Conservation (phyloP, 2,113 vertebrate species). For the Globicephala melas region DNA sequence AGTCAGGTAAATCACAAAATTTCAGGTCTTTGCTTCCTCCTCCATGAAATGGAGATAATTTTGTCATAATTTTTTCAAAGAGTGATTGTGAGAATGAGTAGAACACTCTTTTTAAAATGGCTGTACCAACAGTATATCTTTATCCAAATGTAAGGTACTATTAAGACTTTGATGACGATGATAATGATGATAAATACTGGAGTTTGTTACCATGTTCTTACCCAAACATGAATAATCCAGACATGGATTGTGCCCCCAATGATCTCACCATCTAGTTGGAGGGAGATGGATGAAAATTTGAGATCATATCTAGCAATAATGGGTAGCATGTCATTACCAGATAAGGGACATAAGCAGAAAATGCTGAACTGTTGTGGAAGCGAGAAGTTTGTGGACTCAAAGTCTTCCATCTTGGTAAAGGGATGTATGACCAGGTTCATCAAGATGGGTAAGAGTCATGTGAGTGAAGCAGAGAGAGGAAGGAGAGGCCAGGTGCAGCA, state of each 20-base stretch:
- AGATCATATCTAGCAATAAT: neutral
- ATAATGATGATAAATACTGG: neutral
- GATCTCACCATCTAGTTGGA: neutral
- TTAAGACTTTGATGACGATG: neutral
- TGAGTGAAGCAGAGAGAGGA: neutral
- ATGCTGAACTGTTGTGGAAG: neutral
- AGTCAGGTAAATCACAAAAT: neutral
- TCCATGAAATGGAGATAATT: neutral
- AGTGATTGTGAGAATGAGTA: neutral
- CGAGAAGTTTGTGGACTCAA: neutral
- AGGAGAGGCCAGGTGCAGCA: neutral
- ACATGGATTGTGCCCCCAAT: neutral
- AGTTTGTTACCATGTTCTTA: neutral
- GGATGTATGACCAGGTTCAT: neutral
- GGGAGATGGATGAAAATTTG: neutral
- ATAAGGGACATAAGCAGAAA: neutral
- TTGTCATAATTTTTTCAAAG: conserved; percentile 20
- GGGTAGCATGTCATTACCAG: neutral
- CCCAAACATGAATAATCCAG: neutral
- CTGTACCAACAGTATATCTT: neutral
- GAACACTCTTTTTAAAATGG: neutral
- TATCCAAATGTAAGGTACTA: neutral
- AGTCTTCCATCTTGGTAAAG: neutral
- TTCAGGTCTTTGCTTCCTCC: neutral
- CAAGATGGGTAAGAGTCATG: neutral